Conservation (phyloP, 1,140 invertebrate species). For the Drosophila nebulosa region DNA sequence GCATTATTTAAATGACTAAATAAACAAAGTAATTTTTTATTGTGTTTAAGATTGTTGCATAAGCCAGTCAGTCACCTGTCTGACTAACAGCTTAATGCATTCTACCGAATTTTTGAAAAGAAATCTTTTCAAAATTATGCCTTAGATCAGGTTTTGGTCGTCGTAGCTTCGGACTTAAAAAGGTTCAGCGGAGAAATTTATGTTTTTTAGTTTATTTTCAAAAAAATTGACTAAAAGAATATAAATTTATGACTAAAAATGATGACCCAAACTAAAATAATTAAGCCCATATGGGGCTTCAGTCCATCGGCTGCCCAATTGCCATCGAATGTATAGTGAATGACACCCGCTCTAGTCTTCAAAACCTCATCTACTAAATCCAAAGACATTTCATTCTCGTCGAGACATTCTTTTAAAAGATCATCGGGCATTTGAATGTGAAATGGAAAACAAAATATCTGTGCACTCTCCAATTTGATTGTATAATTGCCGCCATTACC, state of each 20-base stretch:
- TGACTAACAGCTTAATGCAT: too few species aligned
- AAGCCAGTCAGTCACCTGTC: not conserved
- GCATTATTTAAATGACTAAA: constrained; percentile 59
- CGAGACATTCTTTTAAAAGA: constrained; percentile 39
- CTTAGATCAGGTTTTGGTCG: too few species aligned
- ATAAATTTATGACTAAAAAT: not conserved
- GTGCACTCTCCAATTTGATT: constrained; percentile 7
- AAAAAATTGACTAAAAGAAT: not conserved
- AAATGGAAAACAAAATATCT: constrained; percentile 60
- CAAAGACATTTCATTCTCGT: not conserved
- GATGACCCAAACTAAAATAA: not conserved
- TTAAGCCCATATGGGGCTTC: not conserved
- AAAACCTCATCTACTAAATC: constrained; percentile 2
- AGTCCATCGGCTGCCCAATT: not conserved
- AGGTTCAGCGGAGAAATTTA: too few species aligned
- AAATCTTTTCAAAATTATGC: too few species aligned
- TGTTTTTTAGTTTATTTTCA: not conserved
- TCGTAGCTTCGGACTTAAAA: too few species aligned
- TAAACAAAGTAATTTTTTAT: constrained; percentile 31
- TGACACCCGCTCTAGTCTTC: constrained; percentile 10
- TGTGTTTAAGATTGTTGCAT: not conserved
- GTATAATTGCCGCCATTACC: not conserved
- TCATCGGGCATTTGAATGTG: constrained; percentile 60
- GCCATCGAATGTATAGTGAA: constrained; percentile 22
- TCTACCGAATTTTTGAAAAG: too few species aligned